Percentiles rank a stretch among this genome's conserved stretches.
phyloP scores from a whole-genome alignment of 2,113 vertebrate genomes.

The Mystacornis crossleyi region DNA sequence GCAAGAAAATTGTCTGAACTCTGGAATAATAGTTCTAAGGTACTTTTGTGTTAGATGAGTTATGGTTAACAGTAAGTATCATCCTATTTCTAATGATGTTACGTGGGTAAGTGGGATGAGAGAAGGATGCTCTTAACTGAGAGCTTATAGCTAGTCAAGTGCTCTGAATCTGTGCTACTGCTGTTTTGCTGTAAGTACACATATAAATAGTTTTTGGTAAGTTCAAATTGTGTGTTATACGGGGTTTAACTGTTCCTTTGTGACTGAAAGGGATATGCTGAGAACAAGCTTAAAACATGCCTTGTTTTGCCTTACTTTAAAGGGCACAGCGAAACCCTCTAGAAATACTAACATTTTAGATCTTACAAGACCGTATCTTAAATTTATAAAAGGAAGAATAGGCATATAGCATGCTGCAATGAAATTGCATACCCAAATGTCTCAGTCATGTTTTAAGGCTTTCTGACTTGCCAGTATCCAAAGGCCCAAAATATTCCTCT shows the following conservation, averaged over 20 bases:
- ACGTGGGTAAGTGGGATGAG: neutral
- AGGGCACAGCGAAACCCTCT: neutral
- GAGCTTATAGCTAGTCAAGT: neutral
- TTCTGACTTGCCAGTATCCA: neutral
- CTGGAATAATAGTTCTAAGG: neutral
- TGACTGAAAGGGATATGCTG: neutral
- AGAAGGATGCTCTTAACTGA: neutral
- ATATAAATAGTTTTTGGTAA: neutral
- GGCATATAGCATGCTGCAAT: neutral
- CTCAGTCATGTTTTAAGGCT: neutral
- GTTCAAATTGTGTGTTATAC: neutral
- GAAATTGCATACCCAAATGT: neutral
- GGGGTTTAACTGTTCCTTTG: neutral
- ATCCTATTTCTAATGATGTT: neutral
- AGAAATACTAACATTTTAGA: neutral
- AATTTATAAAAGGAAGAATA: neutral
- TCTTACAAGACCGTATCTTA: accelerated
- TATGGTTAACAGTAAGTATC: neutral
- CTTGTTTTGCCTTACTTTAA: neutral
- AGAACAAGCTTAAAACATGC: neutral
- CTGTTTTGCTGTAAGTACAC: neutral
- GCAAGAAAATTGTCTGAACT: neutral
- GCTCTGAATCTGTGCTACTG: neutral
- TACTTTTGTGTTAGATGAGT: neutral
- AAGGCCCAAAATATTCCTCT: neutral